A percentile compares a stretch with the other conserved stretches of the same genome.
phyloP scores from a whole-genome alignment of 2,113 vertebrate genomes.

The Odocoileus hemionus region DNA sequence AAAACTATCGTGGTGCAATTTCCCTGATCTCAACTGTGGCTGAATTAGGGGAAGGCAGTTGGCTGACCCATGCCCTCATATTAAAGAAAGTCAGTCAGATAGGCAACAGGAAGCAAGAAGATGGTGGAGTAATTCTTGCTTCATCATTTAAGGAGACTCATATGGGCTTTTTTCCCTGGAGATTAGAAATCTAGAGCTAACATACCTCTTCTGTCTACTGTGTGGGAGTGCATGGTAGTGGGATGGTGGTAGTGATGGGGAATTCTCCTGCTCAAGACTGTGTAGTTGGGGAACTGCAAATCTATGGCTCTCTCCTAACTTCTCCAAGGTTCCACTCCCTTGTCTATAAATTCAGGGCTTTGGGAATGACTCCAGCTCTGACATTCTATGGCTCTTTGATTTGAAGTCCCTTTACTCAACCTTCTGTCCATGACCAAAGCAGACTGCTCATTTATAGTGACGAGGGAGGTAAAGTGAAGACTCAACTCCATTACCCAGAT shows the following conservation, averaged over 20 bases:
- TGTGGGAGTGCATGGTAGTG: neutral
- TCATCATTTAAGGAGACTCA: conserved; percentile 32
- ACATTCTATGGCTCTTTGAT: neutral
- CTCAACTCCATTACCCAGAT: neutral
- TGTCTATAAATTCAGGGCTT: neutral
- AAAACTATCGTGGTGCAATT: conserved; percentile 59
- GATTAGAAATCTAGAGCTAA: conserved; percentile 22
- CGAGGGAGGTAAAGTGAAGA: neutral
- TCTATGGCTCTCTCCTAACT: neutral
- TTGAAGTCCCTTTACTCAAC: neutral
- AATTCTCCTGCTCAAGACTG: neutral
- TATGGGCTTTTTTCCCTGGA: conserved; percentile 14
- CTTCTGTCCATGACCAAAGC: neutral
- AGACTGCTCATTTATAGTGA: neutral
- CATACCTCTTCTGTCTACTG: neutral
- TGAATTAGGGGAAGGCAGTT: conserved; percentile 26
- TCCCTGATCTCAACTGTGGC: conserved; percentile 56
- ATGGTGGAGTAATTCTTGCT: conserved; percentile 63
- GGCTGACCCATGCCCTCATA: conserved; percentile 1
- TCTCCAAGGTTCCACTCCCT: neutral
- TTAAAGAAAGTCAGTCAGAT: conserved; percentile 47
- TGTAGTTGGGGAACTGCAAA: neutral
- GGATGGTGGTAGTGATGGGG: neutral
- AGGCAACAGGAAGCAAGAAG: conserved; percentile 59
- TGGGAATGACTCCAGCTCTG: neutral